Percentiles rank a stretch among this genome's conserved stretches.
phyloP scores from a whole-genome alignment of 2,113 vertebrate genomes.

The Galbula dea region DNA sequence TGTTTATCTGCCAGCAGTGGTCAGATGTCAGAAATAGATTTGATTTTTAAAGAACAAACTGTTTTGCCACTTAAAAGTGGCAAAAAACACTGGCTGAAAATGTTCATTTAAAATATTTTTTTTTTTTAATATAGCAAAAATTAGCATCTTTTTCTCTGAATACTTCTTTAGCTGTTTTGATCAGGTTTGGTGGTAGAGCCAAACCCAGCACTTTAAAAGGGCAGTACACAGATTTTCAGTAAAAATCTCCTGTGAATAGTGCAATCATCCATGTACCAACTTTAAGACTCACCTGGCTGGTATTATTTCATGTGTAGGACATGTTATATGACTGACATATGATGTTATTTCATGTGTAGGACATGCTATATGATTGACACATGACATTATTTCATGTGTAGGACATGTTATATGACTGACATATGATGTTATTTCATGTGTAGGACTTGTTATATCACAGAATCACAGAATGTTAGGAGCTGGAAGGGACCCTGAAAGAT shows the following conservation, averaged over 20 bases:
- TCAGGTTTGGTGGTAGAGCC: not conserved
- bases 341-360: too few relatives aligned
- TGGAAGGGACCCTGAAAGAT: too few relatives aligned
- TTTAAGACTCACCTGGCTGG: not conserved
- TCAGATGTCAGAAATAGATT: constrained; percentile 31
- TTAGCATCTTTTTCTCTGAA: not conserved
- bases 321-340: too few relatives aligned
- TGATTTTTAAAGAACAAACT: constrained; percentile 52
- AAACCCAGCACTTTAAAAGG: constrained; percentile 8
- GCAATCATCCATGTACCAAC: not conserved
- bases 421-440: too few relatives aligned
- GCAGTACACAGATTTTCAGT: not conserved
- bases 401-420: too few relatives aligned
- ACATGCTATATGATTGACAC: too few relatives aligned
- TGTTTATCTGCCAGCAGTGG: constrained; percentile 35
- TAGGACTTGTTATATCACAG: too few relatives aligned
- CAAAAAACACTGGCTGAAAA: not conserved
- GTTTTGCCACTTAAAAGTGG: not conserved
- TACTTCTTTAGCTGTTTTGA: not conserved
- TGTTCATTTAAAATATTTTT: not conserved
- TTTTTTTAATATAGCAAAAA: not conserved
- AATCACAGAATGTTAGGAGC: too few relatives aligned
- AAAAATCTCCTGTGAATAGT: constrained; percentile 2
- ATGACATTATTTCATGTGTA: not conserved
- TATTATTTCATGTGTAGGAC: not conserved